Evolutionary conservation across 2,888 invertebrate genomes (phyloP).

Genomic region (Mesochorus sp.): DNA sequence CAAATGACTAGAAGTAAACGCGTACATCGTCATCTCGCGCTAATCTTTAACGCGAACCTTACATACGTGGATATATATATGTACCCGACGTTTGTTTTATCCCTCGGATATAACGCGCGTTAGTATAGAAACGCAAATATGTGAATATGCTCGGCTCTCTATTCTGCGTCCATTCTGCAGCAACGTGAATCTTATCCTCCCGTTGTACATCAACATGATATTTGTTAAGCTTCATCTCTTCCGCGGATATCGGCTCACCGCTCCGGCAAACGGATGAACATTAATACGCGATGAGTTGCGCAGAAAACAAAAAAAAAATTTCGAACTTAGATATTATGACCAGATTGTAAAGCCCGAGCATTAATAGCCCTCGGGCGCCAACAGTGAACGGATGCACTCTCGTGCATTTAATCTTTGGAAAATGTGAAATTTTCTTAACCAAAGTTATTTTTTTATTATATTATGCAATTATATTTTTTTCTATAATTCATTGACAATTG

Average conservation of each 20-base stretch:
- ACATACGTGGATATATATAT: too few species aligned
- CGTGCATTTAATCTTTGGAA: background rate
- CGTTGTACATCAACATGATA: conserved; percentile 47
- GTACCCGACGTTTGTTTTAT: conserved; percentile 53
- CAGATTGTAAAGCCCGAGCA: conserved; percentile 5
- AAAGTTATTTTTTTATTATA: background rate
- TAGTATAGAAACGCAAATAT: conserved; percentile 41
- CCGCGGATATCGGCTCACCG: background rate
- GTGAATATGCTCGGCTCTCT: conserved; percentile 4
- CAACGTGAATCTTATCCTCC: background rate
- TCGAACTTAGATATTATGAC: conserved; percentile 30
- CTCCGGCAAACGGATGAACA: conserved; percentile 10
- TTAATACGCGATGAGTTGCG: conserved; percentile 8
- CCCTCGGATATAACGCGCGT: conserved; percentile 28
- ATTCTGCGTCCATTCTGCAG: conserved; percentile 4
- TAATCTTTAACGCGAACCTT: conserved; percentile 58
- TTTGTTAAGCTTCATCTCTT: conserved; percentile 16
- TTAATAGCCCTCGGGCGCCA: background rate
- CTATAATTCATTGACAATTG: conserved; percentile 14
- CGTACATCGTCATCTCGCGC: conserved; percentile 48
- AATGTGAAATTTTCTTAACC: background rate
- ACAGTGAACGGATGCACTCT: background rate
- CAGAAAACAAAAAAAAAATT: conserved; percentile 3
- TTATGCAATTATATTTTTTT: background rate
- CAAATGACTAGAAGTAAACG: conserved; percentile 18